Evolutionary conservation across 2,113 vertebrate species (phyloP), one percentile per base, ranked within the genome.

Genomic region (Sceloporus tristichus): DNA sequence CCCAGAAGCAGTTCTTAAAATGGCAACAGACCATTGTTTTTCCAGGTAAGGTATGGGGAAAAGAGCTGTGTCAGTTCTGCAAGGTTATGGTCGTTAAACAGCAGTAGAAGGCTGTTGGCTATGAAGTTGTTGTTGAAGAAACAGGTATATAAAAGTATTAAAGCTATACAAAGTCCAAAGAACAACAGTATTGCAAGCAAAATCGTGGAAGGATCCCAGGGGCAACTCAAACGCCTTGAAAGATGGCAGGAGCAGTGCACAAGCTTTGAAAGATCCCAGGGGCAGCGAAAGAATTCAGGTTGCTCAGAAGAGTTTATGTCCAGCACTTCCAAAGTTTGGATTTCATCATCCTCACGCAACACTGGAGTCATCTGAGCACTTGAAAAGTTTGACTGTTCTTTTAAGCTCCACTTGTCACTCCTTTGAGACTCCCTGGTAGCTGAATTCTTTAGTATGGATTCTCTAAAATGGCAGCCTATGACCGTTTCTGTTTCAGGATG

Each of bases 171-270:
- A 88, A 92, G 1, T 92, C 74, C 66, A 87, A 89, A 74, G n/a
- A 34, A 82, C 84, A 74, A 65, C 62, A 4, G 29, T 87, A 42
- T 8, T 85, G 56, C 73, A 21, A 84, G 77, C 16, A 88, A 89
- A 54, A 84, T 29, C 27, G 85, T 91, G 78, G 85, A 66, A 82
- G 82, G 56, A 84, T 48, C 89, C 79, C 71, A 91, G 85, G 77
- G 8, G 5, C 54, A 87, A 82, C 1, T 14, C 27, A 89, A 83
- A 13, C 74, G 59, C 13, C 14, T 62, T 62, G 59, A 18, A 82
- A 84, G 62, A 84, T 40, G 88, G 75, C 71, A 90, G 86, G 77
- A 5, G 5, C 59, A 87, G 16, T 3, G 74, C 19, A 88, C 88
- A 54, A 84, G 19, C 27, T 87, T 91, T 75, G 83, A 66, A 82